phyloP scores from a whole-genome alignment of 2,113 vertebrate species.

The Nothoprocta pentlandii region DNA sequence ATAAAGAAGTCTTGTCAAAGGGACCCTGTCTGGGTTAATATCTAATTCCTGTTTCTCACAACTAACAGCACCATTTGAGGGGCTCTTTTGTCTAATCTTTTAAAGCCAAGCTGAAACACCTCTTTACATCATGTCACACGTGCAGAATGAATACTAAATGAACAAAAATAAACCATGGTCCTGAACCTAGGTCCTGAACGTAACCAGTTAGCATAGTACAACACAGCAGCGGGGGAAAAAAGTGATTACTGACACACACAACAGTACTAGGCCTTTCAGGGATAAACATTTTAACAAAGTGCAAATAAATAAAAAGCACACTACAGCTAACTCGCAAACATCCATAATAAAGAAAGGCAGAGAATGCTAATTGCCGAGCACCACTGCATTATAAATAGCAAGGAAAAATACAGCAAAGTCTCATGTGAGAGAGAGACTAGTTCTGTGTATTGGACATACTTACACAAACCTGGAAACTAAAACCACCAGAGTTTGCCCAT shows the following conservation, averaged over 20 bases:
- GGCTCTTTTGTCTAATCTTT: neutral
- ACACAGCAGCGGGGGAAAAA: neutral
- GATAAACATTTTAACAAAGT: conserved; percentile 39
- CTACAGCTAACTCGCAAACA: conserved; percentile 29
- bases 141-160: neutral
- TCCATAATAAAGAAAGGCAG: neutral
- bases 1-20: neutral
- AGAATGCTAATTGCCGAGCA: neutral
- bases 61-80: neutral
- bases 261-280: neutral
- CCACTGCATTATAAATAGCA: neutral
- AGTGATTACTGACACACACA: conserved; percentile 15
- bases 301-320: conserved; percentile 33
- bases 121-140: neutral
- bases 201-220: neutral
- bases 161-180: neutral
- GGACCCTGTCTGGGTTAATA: neutral
- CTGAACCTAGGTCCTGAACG: neutral
- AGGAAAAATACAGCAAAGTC: neutral
- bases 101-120: neutral
- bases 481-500: neutral
- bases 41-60: neutral
- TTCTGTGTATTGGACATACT: neutral
- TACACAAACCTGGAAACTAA: neutral
- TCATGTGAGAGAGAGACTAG: neutral